Evolutionary conservation across 2,888 invertebrate genomes (phyloP).

Genomic region (Cataglyphis rosenhaueri): DNA sequence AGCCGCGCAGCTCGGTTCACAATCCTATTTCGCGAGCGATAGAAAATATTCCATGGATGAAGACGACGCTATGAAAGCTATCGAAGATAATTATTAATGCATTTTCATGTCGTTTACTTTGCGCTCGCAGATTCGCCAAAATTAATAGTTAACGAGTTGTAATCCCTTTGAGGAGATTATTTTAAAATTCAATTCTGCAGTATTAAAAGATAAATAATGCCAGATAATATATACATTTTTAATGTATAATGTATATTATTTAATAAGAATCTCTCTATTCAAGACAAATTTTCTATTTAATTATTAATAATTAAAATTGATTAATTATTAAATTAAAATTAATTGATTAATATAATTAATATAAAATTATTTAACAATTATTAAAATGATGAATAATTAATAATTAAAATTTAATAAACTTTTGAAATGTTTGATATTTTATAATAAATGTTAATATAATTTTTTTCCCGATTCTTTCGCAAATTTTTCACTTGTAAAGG

Average conservation of each 20-base stretch:
- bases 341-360: no score
- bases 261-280: background rate
- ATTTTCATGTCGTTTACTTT: background rate
- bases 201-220: background rate
- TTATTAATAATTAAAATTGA: no score
- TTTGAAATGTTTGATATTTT: background rate
- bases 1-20: background rate
- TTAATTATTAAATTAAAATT: no score
- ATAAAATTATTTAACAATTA: no score
- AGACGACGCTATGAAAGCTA: background rate
- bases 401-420: no score
- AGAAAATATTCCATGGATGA: background rate
- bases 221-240: background rate
- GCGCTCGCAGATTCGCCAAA: background rate
- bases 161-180: background rate
- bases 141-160: background rate
- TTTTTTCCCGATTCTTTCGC: background rate
- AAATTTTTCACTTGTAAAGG: conserved; percentile 13
- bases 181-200: background rate
- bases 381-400: no score
- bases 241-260: background rate
- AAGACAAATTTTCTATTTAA: background rate
- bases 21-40: background rate
- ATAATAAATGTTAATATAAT: background rate
- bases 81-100: background rate